phyloP scores from a whole-genome alignment of 2,113 vertebrate genomes.

The Carollia perspicillata region DNA sequence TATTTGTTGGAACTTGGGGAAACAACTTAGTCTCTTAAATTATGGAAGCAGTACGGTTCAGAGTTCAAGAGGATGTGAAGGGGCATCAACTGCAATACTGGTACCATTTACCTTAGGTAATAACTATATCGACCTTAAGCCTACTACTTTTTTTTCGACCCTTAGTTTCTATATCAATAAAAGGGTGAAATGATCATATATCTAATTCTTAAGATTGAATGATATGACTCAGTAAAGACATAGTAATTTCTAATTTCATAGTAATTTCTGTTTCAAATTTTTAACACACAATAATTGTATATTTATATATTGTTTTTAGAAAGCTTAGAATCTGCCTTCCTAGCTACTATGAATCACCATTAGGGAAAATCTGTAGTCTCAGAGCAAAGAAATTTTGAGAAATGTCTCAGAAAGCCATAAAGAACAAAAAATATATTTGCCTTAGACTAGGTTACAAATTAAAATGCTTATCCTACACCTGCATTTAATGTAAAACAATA shows the following conservation, averaged over 20 bases:
- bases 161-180: neutral
- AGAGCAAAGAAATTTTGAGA: neutral
- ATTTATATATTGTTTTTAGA: neutral
- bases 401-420: neutral
- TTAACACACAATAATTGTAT: neutral
- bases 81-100: neutral
- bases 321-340: neutral
- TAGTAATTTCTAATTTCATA: neutral
- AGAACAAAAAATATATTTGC: neutral
- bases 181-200: neutral
- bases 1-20: neutral
- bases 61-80: neutral
- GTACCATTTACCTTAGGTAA: neutral
- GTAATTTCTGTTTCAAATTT: neutral
- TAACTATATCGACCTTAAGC: neutral
- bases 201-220: neutral
- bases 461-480: neutral
- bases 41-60: neutral
- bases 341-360: neutral
- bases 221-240: neutral
- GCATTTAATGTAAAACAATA: neutral
- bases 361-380: neutral
- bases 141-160: neutral
- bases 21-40: neutral
- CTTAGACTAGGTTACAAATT: neutral